Evolutionary conservation across 2,888 invertebrate genomes (phyloP).

Genomic region (Baccha elongata): DNA sequence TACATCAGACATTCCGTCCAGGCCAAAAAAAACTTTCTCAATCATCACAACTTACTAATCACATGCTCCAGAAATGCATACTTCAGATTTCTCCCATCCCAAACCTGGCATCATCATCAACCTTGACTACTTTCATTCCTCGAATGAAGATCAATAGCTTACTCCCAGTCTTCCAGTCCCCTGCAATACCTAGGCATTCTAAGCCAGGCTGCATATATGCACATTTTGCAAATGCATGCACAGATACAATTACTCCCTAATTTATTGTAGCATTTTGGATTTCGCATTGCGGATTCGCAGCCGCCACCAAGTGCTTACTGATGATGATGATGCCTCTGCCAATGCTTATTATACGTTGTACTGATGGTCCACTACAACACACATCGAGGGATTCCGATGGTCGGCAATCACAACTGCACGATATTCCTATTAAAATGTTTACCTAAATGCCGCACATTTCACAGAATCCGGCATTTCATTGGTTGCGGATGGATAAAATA

Average conservation of each 20-base stretch:
- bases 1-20: too few species aligned
- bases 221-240: slow-evolving; percentile 40
- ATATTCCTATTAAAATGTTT: slow-evolving; percentile 71
- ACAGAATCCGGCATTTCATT: slow-evolving; percentile 55
- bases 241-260: slow-evolving; percentile 69
- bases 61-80: slow-evolving; percentile 10
- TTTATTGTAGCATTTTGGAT: slow-evolving; percentile 69
- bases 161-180: neutral
- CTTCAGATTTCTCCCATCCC: slow-evolving; percentile 26
- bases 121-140: slow-evolving; percentile 51
- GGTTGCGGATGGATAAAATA: slow-evolving; percentile 34
- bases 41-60: slow-evolving; percentile 9
- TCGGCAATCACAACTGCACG: slow-evolving; percentile 68
- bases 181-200: neutral
- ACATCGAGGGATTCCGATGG: neutral
- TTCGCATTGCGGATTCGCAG: slow-evolving; percentile 55
- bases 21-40: slow-evolving; percentile 42
- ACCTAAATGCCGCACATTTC: slow-evolving; percentile 71
- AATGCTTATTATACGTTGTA: neutral
- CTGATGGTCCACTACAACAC: slow-evolving; percentile 4
- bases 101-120: slow-evolving; percentile 27
- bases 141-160: slow-evolving; percentile 54
- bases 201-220: slow-evolving; percentile 10
- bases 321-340: slow-evolving; percentile 42
- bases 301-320: slow-evolving; percentile 66